phyloP scores from a whole-genome alignment of 2,113 vertebrate species.

The Amphiprion ocellaris region DNA sequence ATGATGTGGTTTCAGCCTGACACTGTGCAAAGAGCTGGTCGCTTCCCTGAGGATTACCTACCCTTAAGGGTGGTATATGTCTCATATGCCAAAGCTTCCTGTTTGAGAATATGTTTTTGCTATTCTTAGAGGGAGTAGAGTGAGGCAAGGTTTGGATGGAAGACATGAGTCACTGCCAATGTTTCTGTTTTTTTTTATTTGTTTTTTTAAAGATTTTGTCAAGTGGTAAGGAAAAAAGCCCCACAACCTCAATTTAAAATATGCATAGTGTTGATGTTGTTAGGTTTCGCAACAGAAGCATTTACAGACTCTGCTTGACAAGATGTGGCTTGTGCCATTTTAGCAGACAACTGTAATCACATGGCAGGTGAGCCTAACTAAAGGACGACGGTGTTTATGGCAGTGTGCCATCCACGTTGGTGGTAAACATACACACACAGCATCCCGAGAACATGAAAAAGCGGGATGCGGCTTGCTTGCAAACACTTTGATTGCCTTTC shows the following conservation, averaged over 20 bases:
- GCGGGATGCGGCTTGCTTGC: conserved; percentile 42
- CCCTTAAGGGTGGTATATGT: conserved; percentile 36
- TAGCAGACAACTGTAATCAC: conserved; percentile 36
- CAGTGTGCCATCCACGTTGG: conserved; percentile 35
- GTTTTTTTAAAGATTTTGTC: not conserved
- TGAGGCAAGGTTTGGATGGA: conserved; percentile 3
- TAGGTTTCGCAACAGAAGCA: not conserved
- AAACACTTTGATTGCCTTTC: conserved; percentile 64
- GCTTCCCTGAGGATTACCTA: conserved; percentile 26
- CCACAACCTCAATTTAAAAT: not conserved
- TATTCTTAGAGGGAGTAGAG: not conserved
- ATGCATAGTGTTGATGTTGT: conserved; percentile 2
- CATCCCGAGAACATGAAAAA: conserved; percentile 35
- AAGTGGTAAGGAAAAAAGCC: not conserved
- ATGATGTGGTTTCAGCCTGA: conserved; percentile 52
- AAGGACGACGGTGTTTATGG: conserved; percentile 43
- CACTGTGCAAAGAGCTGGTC: conserved; percentile 32
- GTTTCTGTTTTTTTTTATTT: not conserved
- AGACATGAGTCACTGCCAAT: not conserved
- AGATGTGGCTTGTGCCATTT: conserved; percentile 9
- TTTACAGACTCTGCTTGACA: conserved; percentile 7
- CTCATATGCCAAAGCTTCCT: conserved; percentile 28
- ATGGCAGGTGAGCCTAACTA: conserved; percentile 46
- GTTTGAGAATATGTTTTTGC: conserved; percentile 2
- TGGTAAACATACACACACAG: conserved; percentile 39